Percentiles rank a stretch among this genome's conserved stretches.
phyloP scores from a whole-genome alignment of 2,797 vertebrate species.

The Scolopax bukidnonensis region DNA sequence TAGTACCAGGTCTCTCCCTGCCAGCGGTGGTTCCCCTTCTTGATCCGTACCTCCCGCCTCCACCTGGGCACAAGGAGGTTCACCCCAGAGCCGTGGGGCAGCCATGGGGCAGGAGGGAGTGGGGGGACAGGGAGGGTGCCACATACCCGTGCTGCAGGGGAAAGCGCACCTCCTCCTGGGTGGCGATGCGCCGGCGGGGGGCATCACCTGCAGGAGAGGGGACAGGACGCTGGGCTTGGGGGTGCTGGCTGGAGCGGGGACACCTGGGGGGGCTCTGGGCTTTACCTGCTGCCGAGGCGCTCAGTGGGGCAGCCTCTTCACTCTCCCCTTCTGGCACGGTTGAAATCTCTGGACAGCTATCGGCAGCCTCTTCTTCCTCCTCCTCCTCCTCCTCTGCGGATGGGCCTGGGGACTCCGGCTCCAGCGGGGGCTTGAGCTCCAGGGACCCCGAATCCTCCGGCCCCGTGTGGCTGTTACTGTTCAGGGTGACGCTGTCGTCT shows the following conservation, averaged over 20 bases:
- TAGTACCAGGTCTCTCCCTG: slow-evolving; percentile 99
- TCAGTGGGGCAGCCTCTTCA: neutral
- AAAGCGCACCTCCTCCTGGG: slow-evolving; percentile 92
- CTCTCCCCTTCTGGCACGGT: slow-evolving; percentile 7
- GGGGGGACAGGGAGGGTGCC: neutral
- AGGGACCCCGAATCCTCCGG: slow-evolving; percentile 61
- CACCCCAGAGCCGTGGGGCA: neutral
- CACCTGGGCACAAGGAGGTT: slow-evolving; percentile 79
- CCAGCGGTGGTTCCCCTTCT: slow-evolving; percentile 88
- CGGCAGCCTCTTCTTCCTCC: neutral
- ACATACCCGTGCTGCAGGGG: slow-evolving; percentile 91
- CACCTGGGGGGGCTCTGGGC: accelerated
- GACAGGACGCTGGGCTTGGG: neutral
- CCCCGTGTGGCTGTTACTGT: slow-evolving; percentile 52
- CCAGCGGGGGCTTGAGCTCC: neutral
- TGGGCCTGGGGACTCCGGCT: neutral
- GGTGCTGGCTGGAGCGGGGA: accelerated
- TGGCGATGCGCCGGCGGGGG: slow-evolving; percentile 88
- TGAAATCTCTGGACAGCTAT: slow-evolving; percentile 34
- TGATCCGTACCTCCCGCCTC: slow-evolving; percentile 93
- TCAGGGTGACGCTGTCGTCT: slow-evolving; percentile 67
- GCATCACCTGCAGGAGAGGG: slow-evolving; percentile 79
- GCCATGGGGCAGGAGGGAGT: neutral
- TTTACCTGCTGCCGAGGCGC: slow-evolving; percentile 43
- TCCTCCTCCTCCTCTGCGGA: neutral